Base-by-base conservation (phyloP, 2,797 vertebrate species). In the Enteromius anoplus region DNA sequence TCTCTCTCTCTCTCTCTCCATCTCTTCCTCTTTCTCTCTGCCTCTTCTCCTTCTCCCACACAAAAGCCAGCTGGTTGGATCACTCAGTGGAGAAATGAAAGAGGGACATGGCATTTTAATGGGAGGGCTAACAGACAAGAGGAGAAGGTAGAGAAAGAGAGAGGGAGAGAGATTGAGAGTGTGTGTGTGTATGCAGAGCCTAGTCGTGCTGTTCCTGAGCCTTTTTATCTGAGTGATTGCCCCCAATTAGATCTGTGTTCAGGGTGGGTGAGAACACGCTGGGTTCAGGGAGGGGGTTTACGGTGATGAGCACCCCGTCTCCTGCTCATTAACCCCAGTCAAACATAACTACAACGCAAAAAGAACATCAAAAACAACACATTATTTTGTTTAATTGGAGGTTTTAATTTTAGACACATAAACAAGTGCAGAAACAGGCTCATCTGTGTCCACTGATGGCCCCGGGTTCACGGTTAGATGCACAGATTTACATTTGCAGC, bases 241-340 rank as follows among this genome's bases (percentile, higher is more conserved):
- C 95, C 95, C 96, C 96, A 96, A 96, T 97, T 96, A 97, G 96
- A 96, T 97, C 95, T 91, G 81, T 94, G 94, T 93, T 88, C 91
- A 84, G 89, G 90, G 90, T 88, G 90, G 89, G 90, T 93, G 92
- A 92, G 90, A 92, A 92, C 85, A 90, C 83, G 89, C 85, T 90
- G 88, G 83, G 88, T 90, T 92, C 83, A 87, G 84, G 73, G 86
- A 84, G 64, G 78, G 79, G 80, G 70, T 75, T 75, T 53, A 75
- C 29, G 21, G 49, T 77, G 81, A 83, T 83, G 78, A 83, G 81
- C 23, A 65, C 73, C 81, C 81, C 37, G 37, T 83, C 81, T 78
- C 81, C 47, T 69, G 68, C 75, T 79, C 81, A 83, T 83, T 83
- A 83, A 83, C 81, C 81, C 75, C 75, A 83, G 81, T 83, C 75